Conservation (phyloP, 2,888 invertebrate species). For the Malthinus flaveolus region DNA sequence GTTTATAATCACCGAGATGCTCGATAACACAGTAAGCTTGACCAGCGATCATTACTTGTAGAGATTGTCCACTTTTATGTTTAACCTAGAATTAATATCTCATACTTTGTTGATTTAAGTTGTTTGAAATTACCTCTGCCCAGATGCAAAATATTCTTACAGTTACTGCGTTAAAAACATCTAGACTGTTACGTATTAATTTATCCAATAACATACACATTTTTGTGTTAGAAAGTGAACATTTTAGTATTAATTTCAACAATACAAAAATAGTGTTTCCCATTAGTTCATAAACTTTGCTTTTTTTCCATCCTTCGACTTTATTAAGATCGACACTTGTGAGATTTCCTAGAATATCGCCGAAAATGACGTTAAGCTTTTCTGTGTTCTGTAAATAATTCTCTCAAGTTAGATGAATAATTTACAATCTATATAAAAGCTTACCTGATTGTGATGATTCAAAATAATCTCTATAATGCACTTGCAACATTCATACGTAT, state of each 20-base stretch:
- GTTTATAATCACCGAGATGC: slow-evolving; percentile 42
- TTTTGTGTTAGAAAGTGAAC: slow-evolving; percentile 28
- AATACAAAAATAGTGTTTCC: slow-evolving; percentile 43
- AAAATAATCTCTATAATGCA: neutral
- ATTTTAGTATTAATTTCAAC: slow-evolving; percentile 39
- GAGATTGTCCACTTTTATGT: slow-evolving; percentile 36
- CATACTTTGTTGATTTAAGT: neutral
- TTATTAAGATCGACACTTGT: slow-evolving; percentile 38
- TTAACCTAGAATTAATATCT: slow-evolving; percentile 24
- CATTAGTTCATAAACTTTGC: slow-evolving; percentile 43
- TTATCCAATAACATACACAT: slow-evolving; percentile 38
- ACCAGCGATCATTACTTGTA: slow-evolving; percentile 45
- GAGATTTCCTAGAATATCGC: slow-evolving; percentile 40
- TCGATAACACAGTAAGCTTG: slow-evolving; percentile 46
- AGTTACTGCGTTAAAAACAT: slow-evolving; percentile 43
- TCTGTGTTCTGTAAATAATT: slow-evolving; percentile 17
- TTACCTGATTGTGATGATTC: neutral
- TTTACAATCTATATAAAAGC: slow-evolving; percentile 1
- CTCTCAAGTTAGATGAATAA: neutral
- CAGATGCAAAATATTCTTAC: slow-evolving; percentile 47
- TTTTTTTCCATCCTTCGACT: slow-evolving; percentile 34
- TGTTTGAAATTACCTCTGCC: slow-evolving; percentile 46
- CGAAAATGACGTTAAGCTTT: slow-evolving; percentile 34
- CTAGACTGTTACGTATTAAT: slow-evolving; percentile 37
- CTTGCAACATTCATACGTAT: slow-evolving; percentile 33